phyloP scores from a whole-genome alignment of 1,140 invertebrate species.

The Drosophila mojavensis region DNA sequence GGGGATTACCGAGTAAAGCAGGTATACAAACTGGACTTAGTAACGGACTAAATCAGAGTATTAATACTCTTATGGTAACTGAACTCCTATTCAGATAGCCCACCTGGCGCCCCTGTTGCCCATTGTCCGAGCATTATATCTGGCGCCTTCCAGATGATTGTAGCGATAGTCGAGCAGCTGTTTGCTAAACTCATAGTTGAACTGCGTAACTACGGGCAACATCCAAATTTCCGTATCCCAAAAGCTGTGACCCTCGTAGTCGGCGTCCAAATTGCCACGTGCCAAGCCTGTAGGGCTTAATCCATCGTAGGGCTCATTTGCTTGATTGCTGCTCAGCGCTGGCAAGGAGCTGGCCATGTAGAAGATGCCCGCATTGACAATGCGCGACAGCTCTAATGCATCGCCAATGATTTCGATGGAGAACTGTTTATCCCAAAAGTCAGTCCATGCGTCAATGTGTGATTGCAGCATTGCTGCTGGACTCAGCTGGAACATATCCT shows the following conservation, averaged over 20 bases:
- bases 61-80: no score
- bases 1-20: no score
- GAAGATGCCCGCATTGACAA: conserved; percentile 86
- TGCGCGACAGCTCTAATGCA: conserved; percentile 81
- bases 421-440: conserved; percentile 70
- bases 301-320: conserved; percentile 84
- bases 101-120: conserved; percentile 73
- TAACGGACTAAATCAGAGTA: no score
- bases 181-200: conserved; percentile 59
- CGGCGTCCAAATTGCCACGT: conserved; percentile 82
- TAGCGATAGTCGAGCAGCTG: conserved; percentile 67
- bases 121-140: conserved; percentile 62
- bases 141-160: conserved; percentile 55
- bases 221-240: conserved; percentile 84
- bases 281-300: conserved; percentile 86
- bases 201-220: conserved; percentile 67
- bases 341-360: conserved; percentile 86
- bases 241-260: conserved; percentile 82
- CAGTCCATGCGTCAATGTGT: conserved; percentile 55
- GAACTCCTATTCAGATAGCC: background rate
- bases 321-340: conserved; percentile 83
- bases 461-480: conserved; percentile 33
- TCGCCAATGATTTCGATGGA: conserved; percentile 85
- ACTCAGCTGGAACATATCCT: conserved; percentile 68
- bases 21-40: no score